Conservation (phyloP, 1,140 invertebrate genomes). For the Amphibalanus amphitrite region DNA sequence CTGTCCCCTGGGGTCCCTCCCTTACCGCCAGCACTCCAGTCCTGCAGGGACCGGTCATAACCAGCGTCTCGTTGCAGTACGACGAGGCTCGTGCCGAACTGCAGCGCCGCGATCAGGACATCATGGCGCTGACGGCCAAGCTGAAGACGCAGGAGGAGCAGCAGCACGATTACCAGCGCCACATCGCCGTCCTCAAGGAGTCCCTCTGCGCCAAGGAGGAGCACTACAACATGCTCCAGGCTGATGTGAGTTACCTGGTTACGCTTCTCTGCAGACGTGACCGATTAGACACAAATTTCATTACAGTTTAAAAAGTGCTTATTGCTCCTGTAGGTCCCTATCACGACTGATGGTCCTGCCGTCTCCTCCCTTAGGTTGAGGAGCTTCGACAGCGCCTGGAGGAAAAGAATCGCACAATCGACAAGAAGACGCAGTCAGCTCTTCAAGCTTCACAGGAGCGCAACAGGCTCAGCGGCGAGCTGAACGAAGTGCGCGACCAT, state of each 20-base stretch:
- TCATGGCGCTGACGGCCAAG: conserved; percentile 84
- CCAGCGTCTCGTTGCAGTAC: conserved; percentile 59
- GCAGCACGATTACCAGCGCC: conserved; percentile 83
- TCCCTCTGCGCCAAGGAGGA: conserved; percentile 94
- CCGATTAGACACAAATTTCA: too few relatives aligned
- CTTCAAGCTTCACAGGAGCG: conserved; percentile 76
- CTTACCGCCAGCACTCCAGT: too few relatives aligned
- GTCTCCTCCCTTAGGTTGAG: conserved; percentile 47
- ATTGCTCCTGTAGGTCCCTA: too few relatives aligned
- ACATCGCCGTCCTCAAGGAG: conserved; percentile 93
- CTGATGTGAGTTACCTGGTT: conserved; percentile 45
- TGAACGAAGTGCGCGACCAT: conserved; percentile 85
- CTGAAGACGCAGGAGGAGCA: conserved; percentile 96
- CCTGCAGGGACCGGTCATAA: too few relatives aligned
- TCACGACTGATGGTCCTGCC: conserved; percentile 5
- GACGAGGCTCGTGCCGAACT: conserved; percentile 90
- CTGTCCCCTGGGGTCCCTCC: too few relatives aligned
- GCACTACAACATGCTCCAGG: conserved; percentile 94
- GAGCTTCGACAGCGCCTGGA: conserved; percentile 80
- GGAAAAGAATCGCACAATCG: conserved; percentile 89
- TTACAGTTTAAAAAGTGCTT: too few relatives aligned
- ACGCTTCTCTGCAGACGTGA: too few relatives aligned
- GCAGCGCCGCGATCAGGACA: conserved; percentile 84
- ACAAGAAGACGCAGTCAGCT: conserved; percentile 84
- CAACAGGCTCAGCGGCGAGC: conserved; percentile 61